Base-by-base conservation (phyloP, 1,140 invertebrate genomes). In the Acromyrmex echinatior region DNA sequence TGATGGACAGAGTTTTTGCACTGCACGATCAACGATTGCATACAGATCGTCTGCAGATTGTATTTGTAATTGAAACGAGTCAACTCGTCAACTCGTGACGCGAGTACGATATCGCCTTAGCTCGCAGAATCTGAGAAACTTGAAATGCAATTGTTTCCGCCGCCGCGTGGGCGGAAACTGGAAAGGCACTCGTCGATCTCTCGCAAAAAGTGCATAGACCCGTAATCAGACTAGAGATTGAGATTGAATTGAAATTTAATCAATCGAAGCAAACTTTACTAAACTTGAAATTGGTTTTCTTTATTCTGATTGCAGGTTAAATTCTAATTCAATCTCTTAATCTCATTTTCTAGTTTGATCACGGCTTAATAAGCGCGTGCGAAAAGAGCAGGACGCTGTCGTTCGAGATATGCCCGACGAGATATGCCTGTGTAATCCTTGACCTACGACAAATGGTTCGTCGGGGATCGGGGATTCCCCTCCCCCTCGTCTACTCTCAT, bases 171-270 rank as follows among this genome's bases (percentile, higher is more conserved):
- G 81, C 71, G 71, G 12, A 35, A 35, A 7, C 31, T 35, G 31
- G 31, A 39, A 14, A 39, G n/a, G 6, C 35, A 49, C 51, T 85
- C 63, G 76, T 86, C 62, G 25, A 65, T 66, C 73, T 68, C 58
- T 62, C 31, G 51, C 56, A 74, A 84, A 84, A 21, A 60, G 39
- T 58, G 35, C 18, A 10, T 12, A 45, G 7, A 45, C 0, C 12
- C 53, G 53, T 56, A 0, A 56, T n/a, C 16, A 6, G 53, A n/a
- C 18, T 56, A 35, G 35, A 35, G 7, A 39, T 39, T 39, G 6
- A 18, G 53, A 56, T 56, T 56, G 18, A n/a, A 56, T 56, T 56
- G 18, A n/a, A 56, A 56, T 56, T 56, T 56, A 7, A 56, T 0
- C 1, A n/a, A 56, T 56, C 16, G n/a, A n/a, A 56, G 7, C 53